Evolutionary conservation across 2,113 vertebrate genomes (phyloP).

Genomic region (Caretta caretta): DNA sequence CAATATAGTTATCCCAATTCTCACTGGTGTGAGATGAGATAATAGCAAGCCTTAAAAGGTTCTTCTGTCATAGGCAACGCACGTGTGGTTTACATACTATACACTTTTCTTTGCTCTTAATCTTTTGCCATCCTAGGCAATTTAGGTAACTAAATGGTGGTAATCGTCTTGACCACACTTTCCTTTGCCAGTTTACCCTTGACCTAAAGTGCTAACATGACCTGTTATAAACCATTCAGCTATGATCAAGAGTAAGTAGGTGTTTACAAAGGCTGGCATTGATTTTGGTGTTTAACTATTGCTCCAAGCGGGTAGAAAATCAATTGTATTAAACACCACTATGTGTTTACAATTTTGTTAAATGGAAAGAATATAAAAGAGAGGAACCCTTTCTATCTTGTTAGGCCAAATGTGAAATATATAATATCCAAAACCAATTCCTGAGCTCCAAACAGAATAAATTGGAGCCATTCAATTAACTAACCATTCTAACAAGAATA

Average conservation of each 20-base stretch:
- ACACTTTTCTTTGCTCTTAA: neutral
- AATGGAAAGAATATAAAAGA: constrained; percentile 30
- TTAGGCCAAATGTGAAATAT: neutral
- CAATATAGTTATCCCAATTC: neutral
- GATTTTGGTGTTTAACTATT: constrained; percentile 60
- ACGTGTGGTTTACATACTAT: neutral
- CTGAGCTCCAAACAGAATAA: neutral
- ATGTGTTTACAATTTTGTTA: constrained; percentile 43
- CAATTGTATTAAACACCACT: constrained; percentile 52
- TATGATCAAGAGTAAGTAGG: constrained; percentile 5
- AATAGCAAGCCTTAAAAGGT: fast-evolving
- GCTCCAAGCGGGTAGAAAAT: constrained; percentile 64
- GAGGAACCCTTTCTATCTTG: constrained; percentile 8
- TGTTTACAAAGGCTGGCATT: constrained; percentile 30
- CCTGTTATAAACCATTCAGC: constrained; percentile 41
- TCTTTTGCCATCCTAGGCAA: neutral
- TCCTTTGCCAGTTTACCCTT: neutral
- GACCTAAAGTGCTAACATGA: neutral
- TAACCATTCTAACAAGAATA: neutral
- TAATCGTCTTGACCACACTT: neutral
- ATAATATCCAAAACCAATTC: neutral
- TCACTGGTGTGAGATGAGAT: neutral
- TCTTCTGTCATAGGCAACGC: neutral
- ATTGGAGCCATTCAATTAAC: neutral
- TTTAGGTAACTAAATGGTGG: neutral